A percentile compares a stretch with the other conserved stretches of the same genome.
Conservation (phyloP, 2,888 invertebrate species). For the Drymonia ruficornis region DNA sequence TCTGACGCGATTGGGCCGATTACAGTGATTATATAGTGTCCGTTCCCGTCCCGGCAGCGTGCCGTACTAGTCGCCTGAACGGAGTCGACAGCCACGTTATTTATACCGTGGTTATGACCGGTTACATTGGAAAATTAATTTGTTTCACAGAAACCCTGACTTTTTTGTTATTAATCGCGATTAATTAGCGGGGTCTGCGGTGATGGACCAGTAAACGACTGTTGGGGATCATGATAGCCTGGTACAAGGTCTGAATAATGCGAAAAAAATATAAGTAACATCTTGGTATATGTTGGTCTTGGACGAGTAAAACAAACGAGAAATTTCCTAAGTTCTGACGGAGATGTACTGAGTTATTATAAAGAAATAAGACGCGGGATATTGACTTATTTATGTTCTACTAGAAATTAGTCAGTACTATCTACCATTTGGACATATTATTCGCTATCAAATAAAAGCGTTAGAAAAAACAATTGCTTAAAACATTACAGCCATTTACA, state of each 20-base stretch:
- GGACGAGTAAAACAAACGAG: not conserved
- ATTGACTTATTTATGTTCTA: not conserved
- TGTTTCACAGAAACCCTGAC: conserved; percentile 24
- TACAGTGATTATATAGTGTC: conserved; percentile 40
- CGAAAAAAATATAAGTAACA: too few species aligned
- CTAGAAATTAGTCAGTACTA: too few species aligned
- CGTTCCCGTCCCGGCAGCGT: conserved; percentile 12
- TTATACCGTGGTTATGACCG: conserved; percentile 19
- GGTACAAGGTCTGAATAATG: not conserved
- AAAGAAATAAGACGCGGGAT: not conserved
- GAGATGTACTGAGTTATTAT: not conserved
- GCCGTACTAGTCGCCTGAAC: conserved; percentile 15
- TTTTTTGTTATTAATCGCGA: conserved; percentile 27
- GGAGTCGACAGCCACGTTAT: conserved; percentile 17
- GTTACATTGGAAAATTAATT: conserved; percentile 36
- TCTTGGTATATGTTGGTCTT: too few species aligned
- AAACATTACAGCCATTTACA: too few species aligned
- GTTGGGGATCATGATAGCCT: conserved; percentile 12
- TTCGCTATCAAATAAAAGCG: too few species aligned
- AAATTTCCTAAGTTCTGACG: not conserved
- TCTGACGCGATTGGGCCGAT: conserved; percentile 41
- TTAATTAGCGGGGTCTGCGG: conserved; percentile 9
- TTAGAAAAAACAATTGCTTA: too few species aligned
- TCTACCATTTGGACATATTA: too few species aligned
- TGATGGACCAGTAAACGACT: conserved; percentile 7